Evolutionary conservation across 2,113 vertebrate species (phyloP).

Genomic region (Pachyramphus minor): DNA sequence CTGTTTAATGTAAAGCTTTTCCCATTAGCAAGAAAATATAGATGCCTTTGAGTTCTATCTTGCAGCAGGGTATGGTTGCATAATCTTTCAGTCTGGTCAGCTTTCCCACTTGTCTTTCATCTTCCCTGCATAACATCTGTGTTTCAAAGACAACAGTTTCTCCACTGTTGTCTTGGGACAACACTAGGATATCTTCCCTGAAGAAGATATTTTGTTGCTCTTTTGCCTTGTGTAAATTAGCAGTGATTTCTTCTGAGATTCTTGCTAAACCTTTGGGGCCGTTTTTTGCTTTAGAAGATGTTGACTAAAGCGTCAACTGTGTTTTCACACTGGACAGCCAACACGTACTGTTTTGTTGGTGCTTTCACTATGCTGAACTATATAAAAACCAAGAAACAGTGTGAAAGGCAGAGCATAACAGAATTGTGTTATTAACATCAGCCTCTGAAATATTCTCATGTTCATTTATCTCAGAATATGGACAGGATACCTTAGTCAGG

Average conservation of each 20-base stretch:
- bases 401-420: neutral
- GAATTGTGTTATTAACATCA: neutral
- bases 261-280: conserved; percentile 11
- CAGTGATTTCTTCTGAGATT: conserved; percentile 40
- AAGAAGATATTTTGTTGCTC: conserved; percentile 44
- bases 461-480: neutral
- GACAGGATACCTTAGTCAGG: neutral
- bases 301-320: neutral
- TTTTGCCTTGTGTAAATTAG: conserved; percentile 63
- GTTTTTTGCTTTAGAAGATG: conserved; percentile 37
- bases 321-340: neutral
- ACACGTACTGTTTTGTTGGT: neutral
- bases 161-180: conserved; percentile 22
- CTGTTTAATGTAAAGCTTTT: neutral
- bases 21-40: neutral
- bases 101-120: neutral
- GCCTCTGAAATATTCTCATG: neutral
- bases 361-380: neutral
- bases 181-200: conserved; percentile 40
- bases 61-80: neutral
- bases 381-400: neutral
- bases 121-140: neutral
- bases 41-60: neutral
- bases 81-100: neutral
- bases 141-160: conserved; percentile 30